phyloP scores from a whole-genome alignment of 2,797 vertebrate genomes.

The Loris lydekkerianus region DNA sequence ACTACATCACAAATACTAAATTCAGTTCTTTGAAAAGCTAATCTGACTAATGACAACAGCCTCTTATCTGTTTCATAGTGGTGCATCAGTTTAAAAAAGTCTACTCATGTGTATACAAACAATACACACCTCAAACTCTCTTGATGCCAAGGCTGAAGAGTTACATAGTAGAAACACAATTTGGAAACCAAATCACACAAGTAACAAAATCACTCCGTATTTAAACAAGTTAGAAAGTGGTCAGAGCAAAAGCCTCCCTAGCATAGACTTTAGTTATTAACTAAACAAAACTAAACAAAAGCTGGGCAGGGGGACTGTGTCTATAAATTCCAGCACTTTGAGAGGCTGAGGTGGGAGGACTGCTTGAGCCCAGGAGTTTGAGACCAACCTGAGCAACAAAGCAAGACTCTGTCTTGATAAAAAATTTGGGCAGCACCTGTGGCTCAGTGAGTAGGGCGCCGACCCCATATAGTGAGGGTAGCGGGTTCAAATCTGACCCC shows the following conservation, averaged over 20 bases:
- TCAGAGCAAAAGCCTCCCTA: background rate
- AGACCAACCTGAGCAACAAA: background rate
- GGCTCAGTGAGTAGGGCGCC: no score
- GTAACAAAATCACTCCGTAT: background rate
- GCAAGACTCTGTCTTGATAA: background rate
- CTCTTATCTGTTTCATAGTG: background rate
- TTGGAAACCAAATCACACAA: conserved; percentile 22
- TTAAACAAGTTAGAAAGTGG: conserved; percentile 7
- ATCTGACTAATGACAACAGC: conserved; percentile 42
- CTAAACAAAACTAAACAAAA: conserved; percentile 50
- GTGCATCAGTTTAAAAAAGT: conserved; percentile 54
- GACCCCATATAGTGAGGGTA: no score
- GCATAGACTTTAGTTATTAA: background rate
- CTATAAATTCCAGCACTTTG: background rate
- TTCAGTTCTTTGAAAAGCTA: conserved; percentile 48
- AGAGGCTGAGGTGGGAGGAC: background rate
- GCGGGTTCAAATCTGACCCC: no score
- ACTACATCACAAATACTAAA: conserved; percentile 48
- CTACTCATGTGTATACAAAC: background rate
- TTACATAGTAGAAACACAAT: background rate
- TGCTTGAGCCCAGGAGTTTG: background rate
- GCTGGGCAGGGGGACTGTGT: background rate
- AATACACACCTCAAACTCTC: background rate
- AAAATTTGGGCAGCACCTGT: background rate
- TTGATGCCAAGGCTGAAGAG: background rate